Evolutionary conservation across 1,140 invertebrate species (phyloP).

Genomic region (Hirudo medicinalis): DNA sequence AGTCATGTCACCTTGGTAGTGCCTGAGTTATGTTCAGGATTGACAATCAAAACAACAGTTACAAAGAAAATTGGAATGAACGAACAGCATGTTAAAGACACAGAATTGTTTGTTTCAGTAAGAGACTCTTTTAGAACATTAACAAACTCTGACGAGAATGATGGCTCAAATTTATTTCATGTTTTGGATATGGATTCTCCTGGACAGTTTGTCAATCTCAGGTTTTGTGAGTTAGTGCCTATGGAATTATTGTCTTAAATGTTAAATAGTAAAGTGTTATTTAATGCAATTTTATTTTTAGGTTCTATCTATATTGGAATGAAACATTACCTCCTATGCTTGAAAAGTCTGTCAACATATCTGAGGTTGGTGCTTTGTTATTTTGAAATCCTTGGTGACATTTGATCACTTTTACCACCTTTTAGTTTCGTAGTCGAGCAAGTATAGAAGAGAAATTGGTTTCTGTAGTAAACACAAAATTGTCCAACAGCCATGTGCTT

Average conservation of each 20-base stretch:
- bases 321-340: not conserved
- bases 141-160: not conserved
- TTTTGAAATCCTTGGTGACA: no score
- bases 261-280: not conserved
- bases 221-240: constrained; percentile 1
- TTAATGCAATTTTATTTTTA: not conserved
- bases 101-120: constrained; percentile 8
- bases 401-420: no score
- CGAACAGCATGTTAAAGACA: not conserved
- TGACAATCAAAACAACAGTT: not conserved
- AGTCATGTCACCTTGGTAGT: constrained; percentile 5
- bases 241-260: no score
- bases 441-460: no score
- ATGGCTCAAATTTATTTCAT: constrained; percentile 1
- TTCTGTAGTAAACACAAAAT: no score
- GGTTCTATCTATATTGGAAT: constrained; percentile 5
- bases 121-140: not conserved
- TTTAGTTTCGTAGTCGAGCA: no score
- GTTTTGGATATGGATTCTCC: constrained; percentile 3
- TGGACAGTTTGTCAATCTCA: constrained; percentile 2
- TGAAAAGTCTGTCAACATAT: not conserved
- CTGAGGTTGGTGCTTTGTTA: not conserved
- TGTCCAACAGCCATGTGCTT: no score
- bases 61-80: constrained; percentile 7
- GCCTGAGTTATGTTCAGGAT: not conserved